Evolutionary conservation across 2,797 vertebrate genomes (phyloP), one percentile per base, ranked within the genome.

Genomic region (Anabas testudineus): DNA sequence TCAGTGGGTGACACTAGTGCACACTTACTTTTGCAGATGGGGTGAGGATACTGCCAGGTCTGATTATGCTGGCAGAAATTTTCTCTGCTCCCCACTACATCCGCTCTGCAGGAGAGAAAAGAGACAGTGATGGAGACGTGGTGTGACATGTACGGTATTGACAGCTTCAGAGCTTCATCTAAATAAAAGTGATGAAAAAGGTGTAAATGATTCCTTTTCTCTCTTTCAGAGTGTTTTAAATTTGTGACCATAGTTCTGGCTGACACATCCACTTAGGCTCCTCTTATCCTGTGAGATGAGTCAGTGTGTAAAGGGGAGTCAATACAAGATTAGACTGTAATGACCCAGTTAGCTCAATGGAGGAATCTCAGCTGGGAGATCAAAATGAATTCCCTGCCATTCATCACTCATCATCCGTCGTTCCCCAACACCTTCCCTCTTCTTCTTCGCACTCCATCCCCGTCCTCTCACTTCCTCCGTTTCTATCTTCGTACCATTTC

Each of bases 11-110:
- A 68, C 7, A 24, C 45, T 28, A 16, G 51, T 57, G 51, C 51
- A 83, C 78, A 87, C 95, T 92, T 92, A 96, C 95, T 86, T 79
- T 88, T 92, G 86, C 95, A 96, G 81, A 90, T 85, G 67, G 95
- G 94, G 68, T 94, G 93, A 81, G 90, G 90, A 66, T 93, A 85
- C 71, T 90, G 92, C 95, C 95, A 96, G 51, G 90, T 95, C 81
- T 90, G 87, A 78, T 95, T 92, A 53, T 92, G 89, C 78, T 90
- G 92, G 86, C 95, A 96, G 86, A 91, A 76, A 82, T 95, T 94
- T 59, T 95, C 92, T 48, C 80, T 89, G 82, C 87, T 90, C 78
- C 95, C 95, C 62, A 94, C 84, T 48, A 95, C 78, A 45, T 85
- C 88, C 13, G 89, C 91, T 83, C 95, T 96, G 89, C 67, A 70